Conservation (phyloP, 1,140 invertebrate species). For the Hypothenemus hampei region DNA sequence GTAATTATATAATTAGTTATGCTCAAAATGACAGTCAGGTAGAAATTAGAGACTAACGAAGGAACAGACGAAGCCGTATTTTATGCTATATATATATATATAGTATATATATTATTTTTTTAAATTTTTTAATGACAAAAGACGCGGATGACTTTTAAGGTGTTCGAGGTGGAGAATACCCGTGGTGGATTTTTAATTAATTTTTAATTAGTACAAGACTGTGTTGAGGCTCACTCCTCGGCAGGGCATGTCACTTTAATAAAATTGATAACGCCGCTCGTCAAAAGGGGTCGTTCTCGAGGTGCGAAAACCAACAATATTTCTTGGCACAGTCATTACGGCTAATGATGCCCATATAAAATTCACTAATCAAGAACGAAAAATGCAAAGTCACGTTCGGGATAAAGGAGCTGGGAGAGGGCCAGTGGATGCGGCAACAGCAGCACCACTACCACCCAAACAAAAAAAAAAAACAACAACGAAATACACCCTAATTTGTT, state of each 20-base stretch:
- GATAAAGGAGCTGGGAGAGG: slow-evolving; percentile 2
- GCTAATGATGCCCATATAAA: slow-evolving; percentile 17
- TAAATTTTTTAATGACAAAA: slow-evolving; percentile 19
- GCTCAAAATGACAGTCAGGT: slow-evolving; percentile 42
- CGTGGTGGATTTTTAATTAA: no score
- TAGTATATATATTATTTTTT: no score
- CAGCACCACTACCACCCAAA: no score
- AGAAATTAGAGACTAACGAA: slow-evolving; percentile 34
- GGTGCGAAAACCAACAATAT: slow-evolving; percentile 13
- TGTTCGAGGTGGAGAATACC: no score
- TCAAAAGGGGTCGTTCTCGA: neutral
- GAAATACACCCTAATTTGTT: no score
- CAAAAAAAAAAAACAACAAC: no score
- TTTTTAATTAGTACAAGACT: no score
- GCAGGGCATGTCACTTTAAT: neutral
- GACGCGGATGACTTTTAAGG: no score
- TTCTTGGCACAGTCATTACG: slow-evolving; percentile 13
- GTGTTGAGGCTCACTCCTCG: no score
- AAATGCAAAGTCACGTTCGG: slow-evolving; percentile 14
- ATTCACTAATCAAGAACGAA: slow-evolving; percentile 11
- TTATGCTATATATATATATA: no score
- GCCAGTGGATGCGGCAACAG: no score
- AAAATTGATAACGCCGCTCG: neutral
- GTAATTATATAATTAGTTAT: slow-evolving; percentile 45
- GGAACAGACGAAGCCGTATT: neutral